phyloP scores from a whole-genome alignment of 2,888 invertebrate genomes.

The Lathronympha strigana region DNA sequence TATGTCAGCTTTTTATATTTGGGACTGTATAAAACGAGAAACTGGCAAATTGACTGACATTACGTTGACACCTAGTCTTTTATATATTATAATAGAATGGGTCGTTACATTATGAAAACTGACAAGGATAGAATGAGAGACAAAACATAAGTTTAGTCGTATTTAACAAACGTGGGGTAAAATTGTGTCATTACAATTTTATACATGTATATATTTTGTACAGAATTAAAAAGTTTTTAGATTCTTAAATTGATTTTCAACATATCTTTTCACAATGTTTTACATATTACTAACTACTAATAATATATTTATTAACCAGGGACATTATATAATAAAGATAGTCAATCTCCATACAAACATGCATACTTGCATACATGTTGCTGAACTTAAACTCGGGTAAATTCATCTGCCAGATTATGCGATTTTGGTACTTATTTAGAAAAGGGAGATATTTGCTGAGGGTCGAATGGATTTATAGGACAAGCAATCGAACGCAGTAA shows the following conservation, averaged over 20 bases:
- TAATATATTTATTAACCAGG: no score
- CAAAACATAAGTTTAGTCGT: background rate
- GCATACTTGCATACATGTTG: no score
- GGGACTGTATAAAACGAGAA: conserved; percentile 2
- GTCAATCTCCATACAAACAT: background rate
- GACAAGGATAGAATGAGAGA: background rate
- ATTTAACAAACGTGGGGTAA: background rate
- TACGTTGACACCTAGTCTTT: conserved; percentile 10
- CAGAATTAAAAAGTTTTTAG: background rate
- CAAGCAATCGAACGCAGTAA: no score
- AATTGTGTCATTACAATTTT: background rate
- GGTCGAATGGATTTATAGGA: no score
- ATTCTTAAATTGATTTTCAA: no score
- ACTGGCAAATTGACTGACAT: background rate
- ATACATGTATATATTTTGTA: background rate
- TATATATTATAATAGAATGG: conserved; percentile 5
- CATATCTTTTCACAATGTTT: no score
- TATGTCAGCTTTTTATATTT: background rate
- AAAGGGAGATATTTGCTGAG: no score
- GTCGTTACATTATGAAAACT: background rate
- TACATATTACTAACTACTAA: no score
- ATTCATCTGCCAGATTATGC: no score
- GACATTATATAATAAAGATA: background rate
- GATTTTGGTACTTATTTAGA: no score
- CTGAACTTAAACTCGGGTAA: no score